These are phyloP conservation scores for Palaemon carinicauda DNA, from an alignment of 1,140 invertebrate genomes.

Conservation along the genomic window DNA sequence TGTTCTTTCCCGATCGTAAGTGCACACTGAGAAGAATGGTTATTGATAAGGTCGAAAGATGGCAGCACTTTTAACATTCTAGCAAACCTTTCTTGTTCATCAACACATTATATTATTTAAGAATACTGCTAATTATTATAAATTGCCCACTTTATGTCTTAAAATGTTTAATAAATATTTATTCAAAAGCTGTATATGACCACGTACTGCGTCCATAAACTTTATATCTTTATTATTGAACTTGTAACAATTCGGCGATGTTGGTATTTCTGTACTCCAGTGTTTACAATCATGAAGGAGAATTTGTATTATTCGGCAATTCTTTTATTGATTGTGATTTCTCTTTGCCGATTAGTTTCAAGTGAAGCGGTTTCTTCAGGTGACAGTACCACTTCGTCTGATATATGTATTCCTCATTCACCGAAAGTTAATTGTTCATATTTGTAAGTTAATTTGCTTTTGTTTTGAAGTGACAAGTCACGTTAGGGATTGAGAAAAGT, in stretches of 20 bases:
- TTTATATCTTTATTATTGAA: background rate
- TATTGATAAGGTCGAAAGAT: background rate
- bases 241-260: background rate
- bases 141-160: too few relatives aligned
- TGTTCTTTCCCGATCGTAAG: background rate
- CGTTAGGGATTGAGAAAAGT: too few relatives aligned
- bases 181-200: too few relatives aligned
- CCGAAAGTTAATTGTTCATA: constrained; percentile 61
- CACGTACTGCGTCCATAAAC: too few relatives aligned
- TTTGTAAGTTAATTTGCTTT: constrained; percentile 59
- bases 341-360: background rate
- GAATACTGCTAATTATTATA: too few relatives aligned
- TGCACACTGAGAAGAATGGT: background rate
- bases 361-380: background rate
- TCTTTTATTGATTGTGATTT: background rate
- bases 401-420: constrained; percentile 62
- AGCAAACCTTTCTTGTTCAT: too few relatives aligned
- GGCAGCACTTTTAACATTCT: background rate
- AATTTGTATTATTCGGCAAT: background rate
- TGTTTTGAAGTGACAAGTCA: background rate
- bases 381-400: background rate
- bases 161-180: too few relatives aligned
- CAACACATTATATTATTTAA: too few relatives aligned
- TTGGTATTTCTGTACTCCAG: background rate
- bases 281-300: constrained; percentile 27